A percentile compares a stretch with the other conserved stretches of the same genome.
These are phyloP conservation scores for Ophthalmolycus amberensis DNA, from an alignment of 2,113 vertebrate species.

Conservation along the genomic window DNA sequence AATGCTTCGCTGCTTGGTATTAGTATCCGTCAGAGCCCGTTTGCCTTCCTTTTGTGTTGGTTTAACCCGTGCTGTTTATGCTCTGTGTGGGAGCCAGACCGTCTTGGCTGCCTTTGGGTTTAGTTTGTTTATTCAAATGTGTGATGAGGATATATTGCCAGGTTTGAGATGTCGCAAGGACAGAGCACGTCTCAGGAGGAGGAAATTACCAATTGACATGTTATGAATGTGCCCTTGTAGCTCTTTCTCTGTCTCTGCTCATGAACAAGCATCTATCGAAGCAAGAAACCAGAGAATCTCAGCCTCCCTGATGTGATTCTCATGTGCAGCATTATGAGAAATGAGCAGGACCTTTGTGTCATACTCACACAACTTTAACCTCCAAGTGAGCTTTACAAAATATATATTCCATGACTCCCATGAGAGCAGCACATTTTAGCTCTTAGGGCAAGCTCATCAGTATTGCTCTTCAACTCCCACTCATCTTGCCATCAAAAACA, in stretches of 20 bases:
- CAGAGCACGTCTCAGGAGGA: constrained; percentile 1
- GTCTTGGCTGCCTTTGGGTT: constrained; percentile 45
- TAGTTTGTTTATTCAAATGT: constrained; percentile 69
- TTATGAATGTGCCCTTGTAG: not conserved
- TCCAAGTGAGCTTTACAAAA: not conserved
- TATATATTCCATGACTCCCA: not conserved
- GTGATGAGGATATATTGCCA: not conserved
- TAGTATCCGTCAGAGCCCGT: constrained; percentile 41
- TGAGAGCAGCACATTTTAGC: constrained; percentile 1
- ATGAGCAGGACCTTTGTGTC: not conserved
- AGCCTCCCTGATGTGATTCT: constrained; percentile 1
- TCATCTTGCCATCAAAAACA: not conserved
- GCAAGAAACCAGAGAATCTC: constrained; percentile 19
- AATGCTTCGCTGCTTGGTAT: constrained; percentile 32
- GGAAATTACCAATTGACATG: constrained; percentile 10
- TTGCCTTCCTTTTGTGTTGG: constrained; percentile 33
- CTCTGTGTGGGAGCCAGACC: not conserved
- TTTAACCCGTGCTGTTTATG: constrained; percentile 32
- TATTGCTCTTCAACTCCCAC: constrained; percentile 24
- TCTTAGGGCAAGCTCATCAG: constrained; percentile 18
- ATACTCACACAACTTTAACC: not conserved
- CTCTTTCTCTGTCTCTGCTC: constrained; percentile 17
- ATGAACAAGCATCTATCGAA: constrained; percentile 25
- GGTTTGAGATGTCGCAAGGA: constrained; percentile 23
- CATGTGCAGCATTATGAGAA: not conserved